Evolutionary conservation across 1,140 invertebrate genomes (phyloP), one percentile per base, ranked within the genome.

Genomic region (Danaus melanippus): DNA sequence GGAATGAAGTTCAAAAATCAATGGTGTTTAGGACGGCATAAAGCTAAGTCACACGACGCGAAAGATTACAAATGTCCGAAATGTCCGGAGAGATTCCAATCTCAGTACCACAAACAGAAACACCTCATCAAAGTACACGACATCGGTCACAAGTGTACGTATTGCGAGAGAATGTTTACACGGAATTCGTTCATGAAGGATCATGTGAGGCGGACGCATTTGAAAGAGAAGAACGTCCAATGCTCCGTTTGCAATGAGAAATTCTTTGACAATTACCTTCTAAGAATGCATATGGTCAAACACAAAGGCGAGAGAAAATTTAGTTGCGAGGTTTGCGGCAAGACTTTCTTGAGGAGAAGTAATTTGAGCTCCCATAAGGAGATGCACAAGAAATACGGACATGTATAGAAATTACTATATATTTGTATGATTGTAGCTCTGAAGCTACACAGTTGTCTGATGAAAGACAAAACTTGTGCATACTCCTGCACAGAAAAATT

Each of bases 281-380:
- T 86, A 46, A 76, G 51, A 42, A 50, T 84, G 60, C 84, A 86
- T 77, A 93, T 94, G 88, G 85, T 92, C 15, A 91, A 90, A 15
- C 91, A 93, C 61, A 89, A 91, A 4, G 91, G 91, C 0, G 91
- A 90, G 50, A 84, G 89, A 40, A 88, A 89, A 3, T 91, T 90
- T 49, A 79, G 74, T 40, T 91, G 90, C 60, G 73, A 84, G 12
- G 74, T 90, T 4, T 93, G 91, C 63, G 84, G 87, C 7, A 89
- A 91, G 51, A 71, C 88, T 2, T 93, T 92, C 69, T 89, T 90
- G 2, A 87, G 92, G 17, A 50, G 66, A 1, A 82, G 70, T 17
- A 86, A 86, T 58, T 62, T 86, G 49, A 71, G 60, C 11, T 69
- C 69, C 1, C 82, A 86, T 54, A 81, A 72, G 61, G 72, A 77